Base-by-base conservation (phyloP, 2,888 invertebrate species). In the Omphaloscelis lunosa region DNA sequence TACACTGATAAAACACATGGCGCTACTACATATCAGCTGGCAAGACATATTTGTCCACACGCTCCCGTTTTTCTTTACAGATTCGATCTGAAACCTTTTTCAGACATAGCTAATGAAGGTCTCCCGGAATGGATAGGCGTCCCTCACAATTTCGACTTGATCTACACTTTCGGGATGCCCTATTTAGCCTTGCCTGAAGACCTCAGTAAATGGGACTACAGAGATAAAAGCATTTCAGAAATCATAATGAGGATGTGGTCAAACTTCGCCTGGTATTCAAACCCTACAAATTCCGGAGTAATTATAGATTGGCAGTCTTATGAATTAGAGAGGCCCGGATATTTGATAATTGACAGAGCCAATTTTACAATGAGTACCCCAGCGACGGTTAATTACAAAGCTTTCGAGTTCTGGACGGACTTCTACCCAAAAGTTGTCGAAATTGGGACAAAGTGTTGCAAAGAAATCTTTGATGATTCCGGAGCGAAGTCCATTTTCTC, bases 331-430 rank as follows among this genome's bases (percentile, higher is more conserved):
- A 97, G 97, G 86, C 98, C 98, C 0, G 97, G 98, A 0, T 97
- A 98, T 89, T 96, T 98, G 74, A 97, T 98, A 45, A 97, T 98
- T 68, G 98, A 98, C 91, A 97, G 98, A 71, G 94, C 96, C 84
- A 98, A 97, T 88, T 98, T 98, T 89, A 98, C 98, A 82, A 98
- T 98, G 97, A 98, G 98, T 87, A 97, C 98, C 86, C 93, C 97
- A 0, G 96, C 95, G 5, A 97, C 96, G 51, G 96, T 98, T 51
- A 98, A 98, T 93, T 98, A 98, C 90, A 98, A 98, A 90, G 97
- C 98, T 39, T 97, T 98, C 83, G 97, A 98, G 82, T 98, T 98
- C 94, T 98, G 98, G 98, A 98, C 98, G 88, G 97, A 98, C 81
- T 98, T 98, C 92, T 98, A 98, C 91, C 98, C 98, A 0, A 98